Evolutionary conservation across 2,113 vertebrate genomes (phyloP).

Genomic region (Leiothrix lutea): DNA sequence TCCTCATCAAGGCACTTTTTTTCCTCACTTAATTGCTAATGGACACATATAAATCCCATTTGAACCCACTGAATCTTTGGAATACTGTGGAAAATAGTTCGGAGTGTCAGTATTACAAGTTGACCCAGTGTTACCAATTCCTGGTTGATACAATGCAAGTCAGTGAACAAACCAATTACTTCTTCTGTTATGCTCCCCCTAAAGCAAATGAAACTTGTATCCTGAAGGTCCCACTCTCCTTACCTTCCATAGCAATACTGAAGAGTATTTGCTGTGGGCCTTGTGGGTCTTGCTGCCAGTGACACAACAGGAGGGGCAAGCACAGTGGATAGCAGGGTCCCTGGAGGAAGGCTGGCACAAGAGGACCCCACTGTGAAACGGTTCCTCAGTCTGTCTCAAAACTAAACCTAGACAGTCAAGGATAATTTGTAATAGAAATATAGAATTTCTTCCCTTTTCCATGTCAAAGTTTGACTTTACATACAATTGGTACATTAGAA

Average conservation of each 20-base stretch:
- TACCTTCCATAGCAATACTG: not conserved
- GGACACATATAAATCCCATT: not conserved
- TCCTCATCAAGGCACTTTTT: not conserved
- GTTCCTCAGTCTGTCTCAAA: not conserved
- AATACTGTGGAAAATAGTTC: not conserved
- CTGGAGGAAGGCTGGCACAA: not conserved
- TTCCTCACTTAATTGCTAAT: not conserved
- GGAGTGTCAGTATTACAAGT: not conserved
- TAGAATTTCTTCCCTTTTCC: not conserved
- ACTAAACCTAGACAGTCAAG: not conserved
- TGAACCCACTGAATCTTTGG: not conserved
- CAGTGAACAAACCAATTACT: not conserved
- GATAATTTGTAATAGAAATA: not conserved
- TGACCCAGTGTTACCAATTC: not conserved
- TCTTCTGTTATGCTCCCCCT: not conserved
- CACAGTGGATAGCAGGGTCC: too few species aligned
- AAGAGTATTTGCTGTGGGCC: not conserved
- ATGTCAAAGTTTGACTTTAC: not conserved
- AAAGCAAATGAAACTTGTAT: not conserved
- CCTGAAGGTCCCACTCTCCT: not conserved
- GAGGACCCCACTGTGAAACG: not conserved
- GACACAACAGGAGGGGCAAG: not conserved
- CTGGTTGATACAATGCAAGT: not conserved
- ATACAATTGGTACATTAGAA: not conserved
- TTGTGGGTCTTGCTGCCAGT: not conserved